phyloP scores from a whole-genome alignment of 2,113 vertebrate genomes.

The Eidolon helvum region DNA sequence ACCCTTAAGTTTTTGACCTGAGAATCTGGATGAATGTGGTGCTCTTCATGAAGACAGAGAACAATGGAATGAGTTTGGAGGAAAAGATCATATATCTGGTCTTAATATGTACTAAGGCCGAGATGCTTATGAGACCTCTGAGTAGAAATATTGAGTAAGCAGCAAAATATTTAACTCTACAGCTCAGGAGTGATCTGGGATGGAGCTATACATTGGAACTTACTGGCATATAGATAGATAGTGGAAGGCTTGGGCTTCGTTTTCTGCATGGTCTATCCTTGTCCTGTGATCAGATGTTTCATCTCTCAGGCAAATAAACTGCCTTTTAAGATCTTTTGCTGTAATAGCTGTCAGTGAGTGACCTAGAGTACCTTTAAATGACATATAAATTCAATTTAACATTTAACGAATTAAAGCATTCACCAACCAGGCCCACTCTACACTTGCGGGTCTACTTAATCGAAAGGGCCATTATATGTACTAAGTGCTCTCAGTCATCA shows the following conservation, averaged over 20 bases:
- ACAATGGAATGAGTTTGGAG: background rate
- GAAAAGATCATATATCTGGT: background rate
- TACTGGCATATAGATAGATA: background rate
- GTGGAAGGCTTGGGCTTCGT: slow-evolving; percentile 16
- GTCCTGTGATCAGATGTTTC: slow-evolving; percentile 17
- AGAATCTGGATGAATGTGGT: background rate
- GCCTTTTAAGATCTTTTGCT: slow-evolving; percentile 46
- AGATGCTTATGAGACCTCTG: background rate
- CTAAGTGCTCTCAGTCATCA: background rate
- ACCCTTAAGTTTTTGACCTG: background rate
- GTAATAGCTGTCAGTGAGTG: slow-evolving; percentile 28
- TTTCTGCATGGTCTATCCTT: slow-evolving; percentile 48
- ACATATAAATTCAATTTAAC: slow-evolving; percentile 50
- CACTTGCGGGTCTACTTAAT: slow-evolving; percentile 10
- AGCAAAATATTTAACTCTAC: background rate
- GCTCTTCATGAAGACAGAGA: background rate
- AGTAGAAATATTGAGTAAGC: background rate
- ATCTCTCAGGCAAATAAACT: slow-evolving; percentile 59
- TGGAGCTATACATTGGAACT: background rate
- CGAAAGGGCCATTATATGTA: background rate
- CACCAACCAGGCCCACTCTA: background rate
- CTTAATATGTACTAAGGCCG: background rate
- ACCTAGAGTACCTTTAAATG: slow-evolving; percentile 36
- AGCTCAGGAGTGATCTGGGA: background rate
- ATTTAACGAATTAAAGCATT: slow-evolving; percentile 46